A percentile compares a stretch with the other conserved stretches of the same genome.
These are phyloP conservation scores for Cremastinae sp. DNA, from an alignment of 2,888 invertebrate genomes.

Conservation along the genomic window DNA sequence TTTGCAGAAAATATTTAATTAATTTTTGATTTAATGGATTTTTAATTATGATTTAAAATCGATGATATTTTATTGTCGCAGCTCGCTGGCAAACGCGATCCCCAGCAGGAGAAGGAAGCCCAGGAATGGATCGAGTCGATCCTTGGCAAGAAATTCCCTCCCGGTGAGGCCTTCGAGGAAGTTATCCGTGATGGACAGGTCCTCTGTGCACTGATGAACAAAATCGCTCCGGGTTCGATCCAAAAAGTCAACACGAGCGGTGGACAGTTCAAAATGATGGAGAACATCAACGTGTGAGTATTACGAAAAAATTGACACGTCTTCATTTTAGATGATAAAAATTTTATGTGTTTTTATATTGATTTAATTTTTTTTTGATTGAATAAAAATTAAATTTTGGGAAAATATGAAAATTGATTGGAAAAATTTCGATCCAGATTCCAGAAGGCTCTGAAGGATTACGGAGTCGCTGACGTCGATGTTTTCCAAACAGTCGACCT, in stretches of 20 bases:
- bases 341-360: not conserved
- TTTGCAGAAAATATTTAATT: too few species aligned
- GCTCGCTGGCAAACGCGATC: slow-evolving; percentile 92
- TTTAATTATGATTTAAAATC: too few species aligned
- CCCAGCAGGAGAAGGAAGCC: slow-evolving; percentile 91
- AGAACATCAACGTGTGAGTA: slow-evolving; percentile 97
- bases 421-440: slow-evolving; percentile 87
- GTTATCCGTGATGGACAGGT: slow-evolving; percentile 95
- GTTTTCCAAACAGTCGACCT: slow-evolving; percentile 98
- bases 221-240: slow-evolving; percentile 92
- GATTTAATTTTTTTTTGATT: not conserved
- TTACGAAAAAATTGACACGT: too few species aligned
- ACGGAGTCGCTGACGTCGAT: slow-evolving; percentile 95
- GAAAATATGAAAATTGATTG: slow-evolving; percentile 3
- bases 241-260: slow-evolving; percentile 95
- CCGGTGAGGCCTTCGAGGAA: slow-evolving; percentile 91
- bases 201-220: slow-evolving; percentile 97
- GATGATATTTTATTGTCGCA: slow-evolving; percentile 75
- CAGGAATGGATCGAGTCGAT: slow-evolving; percentile 95
- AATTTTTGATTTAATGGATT: not conserved
- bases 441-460: slow-evolving; percentile 91
- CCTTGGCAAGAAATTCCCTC: slow-evolving; percentile 93
- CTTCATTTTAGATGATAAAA: too few species aligned
- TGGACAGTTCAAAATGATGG: slow-evolving; percentile 99
- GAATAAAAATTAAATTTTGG: not conserved